Percentiles rank a stretch among this genome's conserved stretches.
Conservation (phyloP, 2,113 vertebrate genomes). For the Apodemus sylvaticus region DNA sequence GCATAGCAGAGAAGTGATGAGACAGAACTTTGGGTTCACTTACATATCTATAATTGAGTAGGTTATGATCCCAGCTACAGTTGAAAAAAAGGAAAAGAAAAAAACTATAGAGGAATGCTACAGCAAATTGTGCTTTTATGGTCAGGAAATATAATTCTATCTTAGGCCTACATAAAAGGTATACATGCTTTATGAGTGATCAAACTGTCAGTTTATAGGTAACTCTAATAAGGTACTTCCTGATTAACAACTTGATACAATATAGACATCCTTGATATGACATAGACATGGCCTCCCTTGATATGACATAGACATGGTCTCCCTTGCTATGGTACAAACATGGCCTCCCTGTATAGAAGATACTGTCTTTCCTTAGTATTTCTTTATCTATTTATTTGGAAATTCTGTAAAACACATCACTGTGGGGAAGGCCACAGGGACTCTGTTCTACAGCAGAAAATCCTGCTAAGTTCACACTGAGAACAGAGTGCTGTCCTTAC, state of each 20-base stretch:
- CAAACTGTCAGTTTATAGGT: neutral
- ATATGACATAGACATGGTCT: too few species aligned
- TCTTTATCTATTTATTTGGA: neutral
- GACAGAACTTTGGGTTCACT: neutral
- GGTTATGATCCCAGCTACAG: too few species aligned
- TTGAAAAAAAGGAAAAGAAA: neutral
- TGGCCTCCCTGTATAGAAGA: neutral
- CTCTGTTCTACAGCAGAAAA: neutral
- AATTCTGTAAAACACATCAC: neutral
- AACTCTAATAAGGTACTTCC: neutral
- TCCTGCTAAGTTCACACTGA: conserved; percentile 32
- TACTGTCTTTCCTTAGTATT: neutral
- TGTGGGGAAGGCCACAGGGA: conserved; percentile 14
- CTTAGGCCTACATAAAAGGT: neutral
- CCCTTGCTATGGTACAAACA: neutral
- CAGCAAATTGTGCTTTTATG: neutral
- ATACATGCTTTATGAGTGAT: neutral
- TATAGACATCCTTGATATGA: too few species aligned
- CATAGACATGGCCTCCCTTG: neutral
- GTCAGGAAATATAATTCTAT: neutral
- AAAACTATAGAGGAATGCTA: neutral
- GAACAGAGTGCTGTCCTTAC: conserved; percentile 14
- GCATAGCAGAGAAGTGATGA: neutral
- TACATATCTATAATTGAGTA: neutral
- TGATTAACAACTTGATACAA: neutral